Evolutionary conservation across 1,140 invertebrate species (phyloP), one percentile per base, ranked within the genome.

Genomic region (Bombus turneri): DNA sequence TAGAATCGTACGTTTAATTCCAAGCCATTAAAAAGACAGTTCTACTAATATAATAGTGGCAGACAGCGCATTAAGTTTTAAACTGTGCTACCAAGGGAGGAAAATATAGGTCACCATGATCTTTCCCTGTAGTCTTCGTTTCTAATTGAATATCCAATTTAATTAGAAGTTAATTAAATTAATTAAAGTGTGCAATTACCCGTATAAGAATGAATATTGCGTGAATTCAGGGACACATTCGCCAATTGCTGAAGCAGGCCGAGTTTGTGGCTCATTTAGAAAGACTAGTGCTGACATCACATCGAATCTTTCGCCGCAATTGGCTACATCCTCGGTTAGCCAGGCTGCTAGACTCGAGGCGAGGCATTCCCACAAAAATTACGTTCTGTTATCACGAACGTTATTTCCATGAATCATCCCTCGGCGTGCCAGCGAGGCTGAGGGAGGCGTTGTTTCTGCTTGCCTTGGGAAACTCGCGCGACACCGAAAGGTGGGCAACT

Each of bases 251-350:
- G 74, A 95, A 95, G 86, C 94, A 95, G 82, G 93, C 94, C 0
- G 93, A 95, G 68, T 94, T 95, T 76, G 90, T 95, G 22, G 92
- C 93, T 39, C 93, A 95, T 69, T 89, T 95, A 82, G 95, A 95
- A 72, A 86, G 86, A 22, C 47, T 53, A 53, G 47, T 53, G 22
- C 37, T 93, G 18, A 89, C 81, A 37, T 91, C 90, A 75, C 87
- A 91, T 68, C 62, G 78, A 87, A 85, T 92, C 59, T 92, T 92
- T 53, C 83, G 81, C 15, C 73, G 81, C 62, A 86, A 88, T 57
- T 91, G 81, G 69, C 41, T 91, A 64, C 89, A 86, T 84, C 80
- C 82, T 69, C 59, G 85, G 28, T 71, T 91, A 47, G 85, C 43
- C 62, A 73, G 37, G 31, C 34, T 84, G 59, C 47, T 85, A 12